Conservation (phyloP, 2,888 invertebrate genomes). For the Antheraea yamamai region DNA sequence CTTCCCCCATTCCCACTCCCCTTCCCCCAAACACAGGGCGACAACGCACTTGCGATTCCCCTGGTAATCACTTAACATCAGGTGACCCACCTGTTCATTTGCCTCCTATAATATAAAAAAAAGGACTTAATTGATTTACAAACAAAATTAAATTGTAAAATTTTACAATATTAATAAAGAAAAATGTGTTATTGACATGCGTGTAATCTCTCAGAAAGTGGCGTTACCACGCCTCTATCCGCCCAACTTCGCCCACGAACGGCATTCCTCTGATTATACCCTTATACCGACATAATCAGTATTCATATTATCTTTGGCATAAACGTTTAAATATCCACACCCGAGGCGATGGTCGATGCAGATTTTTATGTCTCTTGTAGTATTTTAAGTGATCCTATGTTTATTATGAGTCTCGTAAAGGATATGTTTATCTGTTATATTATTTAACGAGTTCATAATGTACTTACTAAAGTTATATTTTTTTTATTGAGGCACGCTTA, state of each 20-base stretch:
- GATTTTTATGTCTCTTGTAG: neutral
- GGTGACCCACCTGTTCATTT: too few relatives aligned
- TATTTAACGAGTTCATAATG: neutral
- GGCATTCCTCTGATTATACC: conserved; percentile 19
- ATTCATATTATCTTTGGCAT: neutral
- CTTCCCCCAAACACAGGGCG: too few relatives aligned
- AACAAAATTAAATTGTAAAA: conserved; percentile 25
- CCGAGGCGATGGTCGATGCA: neutral
- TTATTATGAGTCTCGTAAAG: neutral
- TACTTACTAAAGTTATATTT: neutral
- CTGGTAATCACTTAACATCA: too few relatives aligned
- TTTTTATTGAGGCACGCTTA: neutral
- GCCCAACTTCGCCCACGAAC: conserved; percentile 56
- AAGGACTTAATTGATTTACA: conserved; percentile 6
- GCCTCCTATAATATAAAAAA: too few relatives aligned
- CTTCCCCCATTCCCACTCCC: too few relatives aligned
- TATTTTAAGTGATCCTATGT: neutral
- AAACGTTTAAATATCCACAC: conserved; percentile 2
- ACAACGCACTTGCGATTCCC: too few relatives aligned
- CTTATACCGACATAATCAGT: neutral
- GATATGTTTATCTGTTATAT: neutral
- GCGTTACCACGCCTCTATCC: conserved; percentile 56
- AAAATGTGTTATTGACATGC: conserved; percentile 55
- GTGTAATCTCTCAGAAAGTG: conserved; percentile 44
- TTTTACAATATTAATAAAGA: conserved; percentile 43